Evolutionary conservation across 2,113 vertebrate species (phyloP).

Genomic region (Dasyornis broadbenti): DNA sequence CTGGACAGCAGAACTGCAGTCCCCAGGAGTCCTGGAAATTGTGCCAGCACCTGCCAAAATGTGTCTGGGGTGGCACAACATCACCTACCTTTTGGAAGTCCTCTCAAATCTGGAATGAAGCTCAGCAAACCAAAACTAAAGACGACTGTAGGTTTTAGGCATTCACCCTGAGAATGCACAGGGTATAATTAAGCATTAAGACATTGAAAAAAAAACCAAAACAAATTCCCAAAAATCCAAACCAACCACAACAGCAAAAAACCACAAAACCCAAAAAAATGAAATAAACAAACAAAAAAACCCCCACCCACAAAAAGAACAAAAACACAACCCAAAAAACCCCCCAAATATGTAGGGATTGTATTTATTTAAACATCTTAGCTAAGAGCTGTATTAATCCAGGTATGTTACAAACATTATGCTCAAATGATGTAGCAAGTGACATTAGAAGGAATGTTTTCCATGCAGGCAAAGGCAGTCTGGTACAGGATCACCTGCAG

Average conservation of each 20-base stretch:
- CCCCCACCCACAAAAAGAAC: no score
- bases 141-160: background rate
- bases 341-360: background rate
- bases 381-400: background rate
- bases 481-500: background rate
- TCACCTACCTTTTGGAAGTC: background rate
- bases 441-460: background rate
- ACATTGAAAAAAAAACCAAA: background rate
- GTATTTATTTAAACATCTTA: background rate
- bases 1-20: background rate
- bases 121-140: background rate
- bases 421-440: background rate
- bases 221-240: background rate
- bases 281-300: no score
- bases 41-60: background rate
- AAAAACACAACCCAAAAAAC: no score
- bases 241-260: background rate
- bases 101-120: background rate
- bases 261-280: no score
- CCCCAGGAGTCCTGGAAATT: background rate
- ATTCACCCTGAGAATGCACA: background rate
- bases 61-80: background rate
- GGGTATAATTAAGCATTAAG: background rate
- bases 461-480: background rate
- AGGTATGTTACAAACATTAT: background rate